Conservation (phyloP, 2,797 vertebrate species). For the Chloroceryle inda region DNA sequence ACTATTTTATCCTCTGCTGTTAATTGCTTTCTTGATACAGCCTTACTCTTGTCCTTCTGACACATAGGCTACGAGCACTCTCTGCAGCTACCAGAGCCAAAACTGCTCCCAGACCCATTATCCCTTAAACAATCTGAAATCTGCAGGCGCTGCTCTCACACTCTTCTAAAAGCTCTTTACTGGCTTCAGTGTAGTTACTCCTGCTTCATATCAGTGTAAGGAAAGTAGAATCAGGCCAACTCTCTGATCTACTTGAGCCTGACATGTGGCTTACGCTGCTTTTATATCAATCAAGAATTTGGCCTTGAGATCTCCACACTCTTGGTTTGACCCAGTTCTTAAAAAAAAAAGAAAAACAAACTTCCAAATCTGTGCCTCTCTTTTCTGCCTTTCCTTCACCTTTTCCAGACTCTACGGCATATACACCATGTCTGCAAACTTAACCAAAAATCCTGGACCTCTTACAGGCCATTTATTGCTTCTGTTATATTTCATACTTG, state of each 20-base stretch:
- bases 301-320: background rate
- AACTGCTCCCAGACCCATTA: background rate
- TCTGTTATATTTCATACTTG: background rate
- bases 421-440: background rate
- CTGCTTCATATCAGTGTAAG: constrained; percentile 39
- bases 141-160: background rate
- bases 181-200: background rate
- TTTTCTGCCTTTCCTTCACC: background rate
- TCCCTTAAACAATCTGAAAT: background rate
- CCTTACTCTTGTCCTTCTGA: constrained; percentile 21
- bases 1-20: background rate
- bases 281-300: constrained; percentile 7
- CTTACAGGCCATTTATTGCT: background rate
- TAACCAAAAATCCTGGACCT: background rate
- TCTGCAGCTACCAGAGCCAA: background rate
- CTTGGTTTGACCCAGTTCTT: background rate
- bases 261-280: constrained; percentile 4
- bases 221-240: constrained; percentile 28
- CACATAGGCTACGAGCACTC: background rate
- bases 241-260: background rate
- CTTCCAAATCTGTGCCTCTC: constrained; percentile 21
- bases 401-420: background rate
- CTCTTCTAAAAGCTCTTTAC: constrained; percentile 3
- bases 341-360: background rate
- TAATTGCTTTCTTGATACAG: constrained; percentile 5